Base-by-base conservation (phyloP, 2,888 invertebrate species). In the Disparrhopalites patrizii region DNA sequence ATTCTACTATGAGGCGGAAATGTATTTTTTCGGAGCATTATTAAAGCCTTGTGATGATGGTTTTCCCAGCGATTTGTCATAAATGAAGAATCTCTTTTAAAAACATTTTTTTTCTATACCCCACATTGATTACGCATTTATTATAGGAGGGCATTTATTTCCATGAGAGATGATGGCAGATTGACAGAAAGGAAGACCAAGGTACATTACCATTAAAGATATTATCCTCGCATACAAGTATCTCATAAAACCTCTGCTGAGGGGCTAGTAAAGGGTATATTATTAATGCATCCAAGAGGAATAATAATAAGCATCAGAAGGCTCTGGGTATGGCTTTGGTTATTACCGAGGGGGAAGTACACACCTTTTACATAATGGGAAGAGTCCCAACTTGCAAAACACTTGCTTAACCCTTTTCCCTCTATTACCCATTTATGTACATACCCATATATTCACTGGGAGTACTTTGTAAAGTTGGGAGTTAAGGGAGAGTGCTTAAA, bases 121-220 rank as follows among this genome's bases (percentile, higher is more conserved):
- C 23, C 47, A 47, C 23, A 47, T 47, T 47, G 47, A 47, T 47
- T 47, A 47, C 47, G 23, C 18, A 47, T 47, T 47, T 25, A n/a
- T n/a, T n/a, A 15, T 20, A 47, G 47, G 23, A 47, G 10, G 23
- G 25, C 47, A 47, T 47, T 47, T 47, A 47, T 47, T 47, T 47
- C 47, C 47, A 47, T 47, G 23, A 47, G n/a, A 7, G 47, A 23
- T 8, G 47, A 47, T 47, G 47, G 20, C 25, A 47, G 23, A 20
- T 13, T 47, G 47, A 47, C 47, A 23, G n/a, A n/a, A n/a, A n/a
- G n/a, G n/a, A 47, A 23, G 47, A 47, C 47, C 47, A 47, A 47
- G 23, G 47, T 47, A 47, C 47, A 47, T 47, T 47, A 47, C 25
- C 47, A 47, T 47, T 47, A 47, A 47, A 25, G 47, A 47, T 47